These are phyloP conservation scores for Mythimna albipuncta DNA, from an alignment of 2,888 invertebrate species.

Conservation along the genomic window DNA sequence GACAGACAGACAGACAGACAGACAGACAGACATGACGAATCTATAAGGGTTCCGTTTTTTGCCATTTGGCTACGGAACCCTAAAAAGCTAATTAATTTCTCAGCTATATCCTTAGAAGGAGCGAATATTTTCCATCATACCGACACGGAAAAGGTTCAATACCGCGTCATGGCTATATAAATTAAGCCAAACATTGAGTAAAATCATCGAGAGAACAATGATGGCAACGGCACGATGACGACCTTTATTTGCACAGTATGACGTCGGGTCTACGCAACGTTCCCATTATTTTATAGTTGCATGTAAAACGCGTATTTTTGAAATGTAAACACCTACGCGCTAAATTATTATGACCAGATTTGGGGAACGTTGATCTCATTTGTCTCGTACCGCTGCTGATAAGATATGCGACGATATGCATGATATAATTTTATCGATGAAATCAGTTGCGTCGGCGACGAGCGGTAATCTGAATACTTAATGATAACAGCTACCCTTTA, in stretches of 20 bases:
- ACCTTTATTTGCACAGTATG: constrained; percentile 66
- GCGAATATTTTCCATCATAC: constrained; percentile 20
- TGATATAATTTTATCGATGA: constrained; percentile 38
- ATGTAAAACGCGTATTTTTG: constrained; percentile 13
- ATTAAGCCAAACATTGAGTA: constrained; percentile 12
- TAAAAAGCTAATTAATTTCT: neutral
- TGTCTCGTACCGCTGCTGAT: constrained; percentile 29
- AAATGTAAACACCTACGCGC: constrained; percentile 30
- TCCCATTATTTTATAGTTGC: constrained; percentile 23
- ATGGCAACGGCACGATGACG: constrained; percentile 62
- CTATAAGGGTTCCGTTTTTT: too few relatives aligned
- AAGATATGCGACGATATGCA: constrained; percentile 16
- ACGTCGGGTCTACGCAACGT: constrained; percentile 58
- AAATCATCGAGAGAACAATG: constrained; percentile 48
- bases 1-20: too few relatives aligned
- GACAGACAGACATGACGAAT: too few relatives aligned
- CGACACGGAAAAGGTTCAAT: constrained; percentile 12
- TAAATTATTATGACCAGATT: constrained; percentile 26
- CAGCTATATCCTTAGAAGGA: neutral
- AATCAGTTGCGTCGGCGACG: constrained; percentile 22
- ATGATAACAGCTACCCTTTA: neutral
- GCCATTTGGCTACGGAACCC: too few relatives aligned
- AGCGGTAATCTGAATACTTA: constrained; percentile 13
- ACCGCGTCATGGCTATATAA: constrained; percentile 34
- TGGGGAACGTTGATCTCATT: constrained; percentile 20